Evolutionary conservation across 2,113 vertebrate genomes (phyloP), one percentile per base, ranked within the genome.

Genomic region (Atrichornis clamosus): DNA sequence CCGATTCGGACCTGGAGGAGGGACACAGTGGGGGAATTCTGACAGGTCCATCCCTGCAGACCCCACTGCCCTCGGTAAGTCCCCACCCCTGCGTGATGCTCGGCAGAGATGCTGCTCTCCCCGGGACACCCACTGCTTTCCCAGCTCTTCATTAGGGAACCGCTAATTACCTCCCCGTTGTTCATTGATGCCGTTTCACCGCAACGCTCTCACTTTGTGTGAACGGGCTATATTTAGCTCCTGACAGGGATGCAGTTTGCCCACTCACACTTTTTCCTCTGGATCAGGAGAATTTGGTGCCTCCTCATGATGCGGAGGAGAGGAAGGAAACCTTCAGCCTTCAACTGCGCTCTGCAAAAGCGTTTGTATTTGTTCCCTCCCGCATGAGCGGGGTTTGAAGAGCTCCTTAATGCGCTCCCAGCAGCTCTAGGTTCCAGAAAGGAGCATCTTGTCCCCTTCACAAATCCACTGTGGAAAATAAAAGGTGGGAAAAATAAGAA

Each of bases 1-100:
- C 20, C 0, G 0, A 10, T 37, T 22, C 1, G 0, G 8, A 37
- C 30, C 33, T 1, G 0, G 16, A 15, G n/a, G 62, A 84, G 6
- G 46, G 15, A 17, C 2, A 4, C 0, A 22, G 5, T 2, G 32
- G 2, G 13, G 50, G 16, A 15, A 35, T 67, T 30, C 14, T 35
- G 27, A 30, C 65, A 11, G 16, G 4, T 22, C 65, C 83, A 10
- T 7, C 75, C 52, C 69, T 32, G 59, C 74, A 64, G 69, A 13
- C 5, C 33, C 32, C 32, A 6, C 10, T 0, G 0, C 58, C 3
- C 1, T 24, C 1, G 0, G 33, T 4, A 27, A 4, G 19, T 76
- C 13, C 7, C 46, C 11, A 19, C 11, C 12, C 5, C 63, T 15
- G 7, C 7, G 1, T 0, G 9, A 4, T 12, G 65, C 56, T 87